Percentiles rank a stretch among this genome's conserved stretches.
Evolutionary conservation across 2,888 invertebrate genomes (phyloP).

Genomic region (Papilio gigon): DNA sequence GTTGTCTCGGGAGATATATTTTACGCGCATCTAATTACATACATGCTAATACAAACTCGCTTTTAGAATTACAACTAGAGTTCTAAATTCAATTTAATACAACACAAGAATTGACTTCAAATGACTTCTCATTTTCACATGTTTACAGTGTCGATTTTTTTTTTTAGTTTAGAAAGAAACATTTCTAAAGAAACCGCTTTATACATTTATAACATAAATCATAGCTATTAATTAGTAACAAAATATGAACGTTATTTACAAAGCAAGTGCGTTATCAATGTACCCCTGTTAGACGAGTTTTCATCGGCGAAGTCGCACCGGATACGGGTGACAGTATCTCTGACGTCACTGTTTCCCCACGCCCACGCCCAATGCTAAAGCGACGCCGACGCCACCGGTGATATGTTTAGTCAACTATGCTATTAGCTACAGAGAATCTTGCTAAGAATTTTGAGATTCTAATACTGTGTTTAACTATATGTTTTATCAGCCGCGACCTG

Average conservation of each 20-base stretch:
- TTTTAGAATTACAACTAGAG: background rate
- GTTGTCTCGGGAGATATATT: conserved; percentile 21
- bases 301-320: conserved; percentile 58
- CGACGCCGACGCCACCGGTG: conserved; percentile 38
- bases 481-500: background rate
- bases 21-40: conserved; percentile 29
- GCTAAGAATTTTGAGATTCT: conserved; percentile 12
- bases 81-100: background rate
- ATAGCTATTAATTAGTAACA: no score
- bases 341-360: conserved; percentile 62
- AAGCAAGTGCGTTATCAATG: conserved; percentile 16
- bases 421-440: background rate
- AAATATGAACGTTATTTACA: background rate
- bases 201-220: background rate
- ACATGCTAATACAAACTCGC: background rate
- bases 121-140: no score
- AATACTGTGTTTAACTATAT: background rate
- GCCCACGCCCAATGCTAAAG: conserved; percentile 52
- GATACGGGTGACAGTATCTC: conserved; percentile 67
- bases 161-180: background rate
- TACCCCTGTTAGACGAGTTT: conserved; percentile 50
- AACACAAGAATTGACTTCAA: background rate
- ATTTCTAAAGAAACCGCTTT: background rate
- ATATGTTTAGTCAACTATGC: conserved; percentile 26
- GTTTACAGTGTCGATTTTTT: no score